Evolutionary conservation across 2,888 invertebrate genomes (phyloP).

Genomic region (Zaprionus bogoriensis): DNA sequence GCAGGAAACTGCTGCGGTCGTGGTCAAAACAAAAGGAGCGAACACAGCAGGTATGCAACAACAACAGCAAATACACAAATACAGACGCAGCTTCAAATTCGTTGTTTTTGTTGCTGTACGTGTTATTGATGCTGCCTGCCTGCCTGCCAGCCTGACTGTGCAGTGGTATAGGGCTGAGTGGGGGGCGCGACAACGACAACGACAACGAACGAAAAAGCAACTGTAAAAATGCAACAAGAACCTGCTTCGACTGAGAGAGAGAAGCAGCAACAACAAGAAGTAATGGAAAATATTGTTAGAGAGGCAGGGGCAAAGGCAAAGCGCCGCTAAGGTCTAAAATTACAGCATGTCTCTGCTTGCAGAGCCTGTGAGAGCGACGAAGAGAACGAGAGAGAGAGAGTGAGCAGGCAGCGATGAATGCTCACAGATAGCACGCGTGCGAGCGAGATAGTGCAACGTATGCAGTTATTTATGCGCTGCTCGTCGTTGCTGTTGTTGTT

Average conservation of each 20-base stretch:
- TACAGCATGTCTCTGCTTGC: background rate
- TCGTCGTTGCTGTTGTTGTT: constrained; percentile 20
- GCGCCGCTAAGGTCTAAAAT: constrained; percentile 17
- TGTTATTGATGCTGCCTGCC: constrained; percentile 22
- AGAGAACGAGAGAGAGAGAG: constrained; percentile 17
- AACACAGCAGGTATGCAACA: constrained; percentile 42
- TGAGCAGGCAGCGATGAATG: constrained; percentile 19
- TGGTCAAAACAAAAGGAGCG: constrained; percentile 48
- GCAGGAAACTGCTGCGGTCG: constrained; percentile 9
- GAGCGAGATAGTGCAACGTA: constrained; percentile 39
- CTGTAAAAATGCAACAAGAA: constrained; percentile 68
- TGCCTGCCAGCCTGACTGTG: background rate
- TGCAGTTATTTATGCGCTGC: constrained; percentile 65
- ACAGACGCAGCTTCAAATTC: background rate
- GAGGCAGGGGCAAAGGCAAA: constrained; percentile 22
- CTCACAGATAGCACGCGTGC: constrained; percentile 8
- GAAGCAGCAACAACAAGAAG: constrained; percentile 28
- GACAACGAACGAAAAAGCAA: constrained; percentile 36
- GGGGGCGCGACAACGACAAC: constrained; percentile 47
- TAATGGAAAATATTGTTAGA: constrained; percentile 64
- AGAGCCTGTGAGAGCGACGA: constrained; percentile 5
- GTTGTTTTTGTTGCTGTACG: constrained; percentile 13
- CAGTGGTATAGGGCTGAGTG: constrained; percentile 9
- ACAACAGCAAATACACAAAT: constrained; percentile 18
- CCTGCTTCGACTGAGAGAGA: constrained; percentile 34